Evolutionary conservation across 1,140 invertebrate species (phyloP).

Genomic region (Watersipora subatra): DNA sequence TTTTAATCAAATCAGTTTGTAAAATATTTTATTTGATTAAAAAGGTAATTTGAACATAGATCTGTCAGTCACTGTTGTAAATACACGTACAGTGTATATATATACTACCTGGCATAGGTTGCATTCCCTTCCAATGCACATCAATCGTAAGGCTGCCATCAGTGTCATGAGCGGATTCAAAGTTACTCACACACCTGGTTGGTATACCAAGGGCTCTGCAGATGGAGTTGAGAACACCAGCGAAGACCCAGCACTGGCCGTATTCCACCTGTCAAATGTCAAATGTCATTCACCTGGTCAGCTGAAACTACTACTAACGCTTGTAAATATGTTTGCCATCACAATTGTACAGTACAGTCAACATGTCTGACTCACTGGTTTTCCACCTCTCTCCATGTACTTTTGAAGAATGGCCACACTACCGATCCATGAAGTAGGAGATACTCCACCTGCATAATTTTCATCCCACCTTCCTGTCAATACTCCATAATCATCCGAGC

Average conservation of each 20-base stretch:
- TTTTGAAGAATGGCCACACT: neutral
- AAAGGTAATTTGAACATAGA: too few relatives aligned
- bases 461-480: neutral
- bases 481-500: neutral
- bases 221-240: constrained; percentile 74
- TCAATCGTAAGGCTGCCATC: constrained; percentile 79
- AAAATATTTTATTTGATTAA: too few relatives aligned
- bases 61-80: too few relatives aligned
- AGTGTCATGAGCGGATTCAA: constrained; percentile 79
- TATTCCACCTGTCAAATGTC: constrained; percentile 55
- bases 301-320: too few relatives aligned
- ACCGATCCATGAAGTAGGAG: neutral
- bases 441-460: neutral
- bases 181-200: constrained; percentile 69
- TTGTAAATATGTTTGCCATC: too few relatives aligned
- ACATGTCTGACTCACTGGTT: too few relatives aligned
- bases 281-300: too few relatives aligned
- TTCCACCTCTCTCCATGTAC: constrained; percentile 2
- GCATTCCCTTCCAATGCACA: constrained; percentile 51
- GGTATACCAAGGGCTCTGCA: constrained; percentile 75
- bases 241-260: constrained; percentile 89
- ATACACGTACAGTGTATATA: too few relatives aligned
- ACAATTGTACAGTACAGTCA: too few relatives aligned
- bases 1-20: too few relatives aligned
- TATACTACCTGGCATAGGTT: too few relatives aligned